A percentile compares a stretch with the other conserved stretches of the same genome.
Evolutionary conservation across 2,888 invertebrate species (phyloP).

Genomic region (Acleris literana): DNA sequence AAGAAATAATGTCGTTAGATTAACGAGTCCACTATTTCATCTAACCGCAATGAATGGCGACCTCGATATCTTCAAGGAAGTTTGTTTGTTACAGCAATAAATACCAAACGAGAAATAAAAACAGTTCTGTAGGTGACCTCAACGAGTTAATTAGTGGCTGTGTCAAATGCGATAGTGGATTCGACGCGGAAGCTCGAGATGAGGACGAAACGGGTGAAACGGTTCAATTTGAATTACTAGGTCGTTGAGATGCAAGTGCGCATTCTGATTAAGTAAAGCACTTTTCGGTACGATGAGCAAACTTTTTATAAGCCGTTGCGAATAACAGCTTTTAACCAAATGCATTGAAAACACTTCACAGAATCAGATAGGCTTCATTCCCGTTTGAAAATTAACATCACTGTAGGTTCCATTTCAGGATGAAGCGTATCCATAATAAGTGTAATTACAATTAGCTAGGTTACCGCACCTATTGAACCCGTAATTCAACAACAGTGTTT

Average conservation of each 20-base stretch:
- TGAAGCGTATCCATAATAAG: not conserved
- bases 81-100: slow-evolving; percentile 34
- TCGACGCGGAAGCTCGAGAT: slow-evolving; percentile 48
- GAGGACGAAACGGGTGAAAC: slow-evolving; percentile 45
- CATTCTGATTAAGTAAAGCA: slow-evolving; percentile 1
- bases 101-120: slow-evolving; percentile 43
- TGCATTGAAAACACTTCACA: too few relatives aligned
- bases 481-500: slow-evolving; percentile 1
- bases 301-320: too few relatives aligned
- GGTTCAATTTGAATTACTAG: slow-evolving; percentile 45
- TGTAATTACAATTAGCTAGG: not conserved
- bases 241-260: slow-evolving; percentile 35
- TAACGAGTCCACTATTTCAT: slow-evolving; percentile 33
- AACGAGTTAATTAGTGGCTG: slow-evolving; percentile 53
- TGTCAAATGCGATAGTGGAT: slow-evolving; percentile 53
- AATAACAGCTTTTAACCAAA: not conserved
- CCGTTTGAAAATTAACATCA: too few relatives aligned
- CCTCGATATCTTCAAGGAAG: slow-evolving; percentile 49
- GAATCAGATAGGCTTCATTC: too few relatives aligned
- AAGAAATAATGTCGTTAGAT: slow-evolving; percentile 27
- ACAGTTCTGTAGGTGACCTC: slow-evolving; percentile 48
- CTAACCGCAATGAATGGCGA: slow-evolving; percentile 41
- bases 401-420: too few relatives aligned
- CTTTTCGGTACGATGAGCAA: not conserved
- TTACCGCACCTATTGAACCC: not conserved